Evolutionary conservation across 2,797 vertebrate species (phyloP).

Genomic region (Peromyscus nudipes): DNA sequence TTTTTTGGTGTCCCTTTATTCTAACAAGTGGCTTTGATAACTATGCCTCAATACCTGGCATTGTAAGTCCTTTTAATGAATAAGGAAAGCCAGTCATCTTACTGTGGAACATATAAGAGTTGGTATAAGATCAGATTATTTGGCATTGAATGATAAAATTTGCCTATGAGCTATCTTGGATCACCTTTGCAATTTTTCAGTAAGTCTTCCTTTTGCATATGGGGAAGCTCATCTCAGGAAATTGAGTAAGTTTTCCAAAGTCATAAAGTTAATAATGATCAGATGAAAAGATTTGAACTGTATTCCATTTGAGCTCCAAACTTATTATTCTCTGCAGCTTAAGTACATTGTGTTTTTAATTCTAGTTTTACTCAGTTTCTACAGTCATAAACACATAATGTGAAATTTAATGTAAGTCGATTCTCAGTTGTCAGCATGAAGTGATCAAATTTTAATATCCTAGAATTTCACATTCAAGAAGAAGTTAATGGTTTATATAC

Average conservation of each 20-base stretch:
- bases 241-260: background rate
- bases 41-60: background rate
- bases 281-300: background rate
- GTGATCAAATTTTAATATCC: slow-evolving; percentile 49
- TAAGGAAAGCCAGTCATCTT: background rate
- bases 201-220: slow-evolving; percentile 11
- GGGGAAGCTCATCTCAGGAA: background rate
- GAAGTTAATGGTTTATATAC: background rate
- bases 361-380: slow-evolving; percentile 44
- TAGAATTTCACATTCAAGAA: slow-evolving; percentile 21
- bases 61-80: background rate
- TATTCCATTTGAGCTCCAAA: background rate
- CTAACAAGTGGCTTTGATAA: background rate
- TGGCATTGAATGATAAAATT: background rate
- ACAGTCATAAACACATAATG: slow-evolving; percentile 10
- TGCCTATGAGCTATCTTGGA: background rate
- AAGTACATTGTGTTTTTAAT: background rate
- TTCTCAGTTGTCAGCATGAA: background rate
- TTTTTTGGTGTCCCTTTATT: background rate
- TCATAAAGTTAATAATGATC: slow-evolving; percentile 22
- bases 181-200: background rate
- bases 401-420: slow-evolving; percentile 23
- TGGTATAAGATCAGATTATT: background rate
- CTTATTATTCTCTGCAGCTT: background rate
- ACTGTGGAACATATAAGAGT: background rate